phyloP scores from a whole-genome alignment of 2,797 vertebrate genomes.

The Avahi laniger region DNA sequence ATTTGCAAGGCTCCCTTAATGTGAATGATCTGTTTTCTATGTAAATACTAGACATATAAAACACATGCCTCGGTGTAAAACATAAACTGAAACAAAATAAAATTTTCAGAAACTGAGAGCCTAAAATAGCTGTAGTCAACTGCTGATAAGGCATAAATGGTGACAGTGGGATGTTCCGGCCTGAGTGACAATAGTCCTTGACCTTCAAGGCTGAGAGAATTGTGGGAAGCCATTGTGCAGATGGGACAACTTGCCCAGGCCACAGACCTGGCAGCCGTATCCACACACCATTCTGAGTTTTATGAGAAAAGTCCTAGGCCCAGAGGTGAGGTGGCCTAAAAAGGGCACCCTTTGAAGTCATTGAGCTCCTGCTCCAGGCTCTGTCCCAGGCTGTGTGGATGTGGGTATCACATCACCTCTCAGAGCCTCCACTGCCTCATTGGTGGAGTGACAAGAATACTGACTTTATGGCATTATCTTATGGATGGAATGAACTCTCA shows the following conservation, averaged over 20 bases:
- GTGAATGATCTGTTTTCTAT: conserved; percentile 48
- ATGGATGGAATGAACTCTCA: not conserved
- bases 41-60: conserved; percentile 53
- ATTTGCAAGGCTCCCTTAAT: conserved; percentile 47
- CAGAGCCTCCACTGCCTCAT: not conserved
- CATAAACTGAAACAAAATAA: conserved; percentile 27
- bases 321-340: not conserved
- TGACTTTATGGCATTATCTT: not conserved
- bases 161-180: not conserved
- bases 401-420: not conserved
- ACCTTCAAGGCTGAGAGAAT: not conserved
- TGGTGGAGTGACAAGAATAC: not conserved
- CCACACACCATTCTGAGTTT: not conserved
- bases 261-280: not conserved
- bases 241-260: not conserved
- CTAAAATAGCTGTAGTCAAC: not conserved
- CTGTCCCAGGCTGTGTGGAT: not conserved
- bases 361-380: not conserved
- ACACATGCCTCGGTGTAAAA: conserved; percentile 7
- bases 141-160: not conserved
- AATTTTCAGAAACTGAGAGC: not conserved
- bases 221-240: not conserved
- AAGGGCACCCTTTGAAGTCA: not conserved
- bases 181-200: not conserved
- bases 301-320: not conserved